Evolutionary conservation across 2,113 vertebrate species (phyloP).

Genomic region (Brachypteracias leptosomus): DNA sequence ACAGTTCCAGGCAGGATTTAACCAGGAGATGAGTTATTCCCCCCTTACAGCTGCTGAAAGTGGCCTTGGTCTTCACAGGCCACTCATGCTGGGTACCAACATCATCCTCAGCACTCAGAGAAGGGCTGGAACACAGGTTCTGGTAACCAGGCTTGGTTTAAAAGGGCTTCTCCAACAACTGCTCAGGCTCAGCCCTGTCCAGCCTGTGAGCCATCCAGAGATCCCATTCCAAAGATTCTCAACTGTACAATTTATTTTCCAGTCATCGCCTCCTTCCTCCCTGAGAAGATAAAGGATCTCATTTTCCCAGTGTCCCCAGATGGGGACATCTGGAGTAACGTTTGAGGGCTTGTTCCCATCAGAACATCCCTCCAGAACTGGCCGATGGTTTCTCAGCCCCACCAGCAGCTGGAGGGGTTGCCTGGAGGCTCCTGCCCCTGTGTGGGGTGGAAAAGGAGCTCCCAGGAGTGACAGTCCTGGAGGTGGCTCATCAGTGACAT

Average conservation of each 20-base stretch:
- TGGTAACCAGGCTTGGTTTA: fast-evolving
- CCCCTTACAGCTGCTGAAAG: neutral
- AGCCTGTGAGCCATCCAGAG: neutral
- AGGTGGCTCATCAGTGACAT: neutral
- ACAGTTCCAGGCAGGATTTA: neutral
- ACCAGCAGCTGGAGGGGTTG: fast-evolving
- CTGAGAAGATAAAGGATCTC: neutral
- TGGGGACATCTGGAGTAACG: neutral
- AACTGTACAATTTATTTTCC: neutral
- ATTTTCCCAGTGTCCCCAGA: neutral
- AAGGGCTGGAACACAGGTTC: neutral
- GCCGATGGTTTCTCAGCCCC: neutral
- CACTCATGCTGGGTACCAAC: fast-evolving
- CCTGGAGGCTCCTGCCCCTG: neutral
- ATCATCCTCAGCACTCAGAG: fast-evolving
- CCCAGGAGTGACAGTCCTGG: fast-evolving
- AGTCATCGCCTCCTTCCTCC: neutral
- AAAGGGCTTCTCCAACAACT: neutral
- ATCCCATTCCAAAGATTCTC: neutral
- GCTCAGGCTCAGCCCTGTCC: neutral
- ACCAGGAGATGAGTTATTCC: neutral
- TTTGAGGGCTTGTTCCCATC: neutral
- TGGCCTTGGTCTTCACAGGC: fast-evolving
- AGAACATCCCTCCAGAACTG: neutral
- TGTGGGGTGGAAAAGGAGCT: fast-evolving